Percentiles rank a stretch among this genome's conserved stretches.
Conservation (phyloP, 2,888 invertebrate genomes). For the Pycnomerus fuliginosus region DNA sequence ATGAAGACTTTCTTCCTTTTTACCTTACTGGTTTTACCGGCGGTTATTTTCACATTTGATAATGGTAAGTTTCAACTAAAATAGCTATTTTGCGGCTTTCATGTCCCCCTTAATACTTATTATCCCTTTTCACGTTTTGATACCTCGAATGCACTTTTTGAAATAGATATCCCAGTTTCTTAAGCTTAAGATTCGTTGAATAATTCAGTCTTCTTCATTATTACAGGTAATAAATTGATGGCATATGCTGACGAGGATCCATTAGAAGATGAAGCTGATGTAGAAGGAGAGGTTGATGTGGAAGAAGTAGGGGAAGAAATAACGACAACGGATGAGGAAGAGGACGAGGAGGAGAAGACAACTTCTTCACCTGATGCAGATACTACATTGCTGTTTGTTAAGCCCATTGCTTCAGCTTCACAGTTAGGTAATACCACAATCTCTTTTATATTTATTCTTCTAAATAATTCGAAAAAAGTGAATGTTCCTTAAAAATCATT, state of each 20-base stretch:
- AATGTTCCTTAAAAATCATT: conserved; percentile 6
- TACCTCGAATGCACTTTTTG: too few species aligned
- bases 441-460: neutral
- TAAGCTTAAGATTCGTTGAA: too few species aligned
- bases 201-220: conserved; percentile 5
- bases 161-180: too few species aligned
- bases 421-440: conserved; percentile 65
- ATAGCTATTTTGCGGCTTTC: neutral
- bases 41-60: conserved; percentile 68
- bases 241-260: conserved; percentile 68
- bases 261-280: conserved; percentile 67
- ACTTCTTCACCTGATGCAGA: conserved; percentile 89
- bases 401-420: conserved; percentile 65
- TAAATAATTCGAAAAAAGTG: neutral
- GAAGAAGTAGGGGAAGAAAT: conserved; percentile 59
- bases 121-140: too few species aligned
- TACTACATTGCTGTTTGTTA: conserved; percentile 86
- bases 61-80: conserved; percentile 62
- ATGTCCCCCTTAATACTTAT: neutral
- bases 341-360: conserved; percentile 63
- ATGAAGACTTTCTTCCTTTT: conserved; percentile 72
- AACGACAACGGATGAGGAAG: conserved; percentile 61
- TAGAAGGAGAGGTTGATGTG: conserved; percentile 65
- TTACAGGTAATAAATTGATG: conserved; percentile 55
- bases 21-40: conserved; percentile 67